Conservation (phyloP, 2,888 invertebrate species). For the Luffia ferchaultella region DNA sequence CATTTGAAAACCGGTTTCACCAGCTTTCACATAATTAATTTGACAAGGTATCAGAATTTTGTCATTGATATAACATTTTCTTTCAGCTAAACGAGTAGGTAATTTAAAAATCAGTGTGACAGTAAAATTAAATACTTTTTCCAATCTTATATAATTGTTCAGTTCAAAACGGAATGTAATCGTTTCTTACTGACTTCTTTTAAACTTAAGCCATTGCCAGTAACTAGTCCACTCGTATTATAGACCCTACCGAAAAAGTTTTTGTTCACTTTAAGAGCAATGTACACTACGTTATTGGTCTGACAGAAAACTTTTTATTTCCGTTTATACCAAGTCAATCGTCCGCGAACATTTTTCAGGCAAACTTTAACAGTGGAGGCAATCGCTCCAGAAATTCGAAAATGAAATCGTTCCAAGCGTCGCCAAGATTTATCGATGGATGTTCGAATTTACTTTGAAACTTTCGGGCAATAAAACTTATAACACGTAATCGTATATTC, state of each 20-base stretch:
- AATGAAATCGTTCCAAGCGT: slow-evolving; percentile 65
- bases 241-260: not conserved
- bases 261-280: slow-evolving; percentile 9
- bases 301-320: slow-evolving; percentile 65
- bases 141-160: no score
- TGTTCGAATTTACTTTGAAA: slow-evolving; percentile 65
- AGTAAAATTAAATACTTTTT: no score
- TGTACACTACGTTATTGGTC: slow-evolving; percentile 54
- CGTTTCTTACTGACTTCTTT: no score
- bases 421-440: slow-evolving; percentile 66
- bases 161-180: no score
- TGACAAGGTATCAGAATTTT: no score
- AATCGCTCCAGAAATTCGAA: slow-evolving; percentile 67
- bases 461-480: slow-evolving; percentile 63
- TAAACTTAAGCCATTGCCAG: no score
- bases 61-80: no score
- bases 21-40: no score
- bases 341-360: slow-evolving; percentile 66
- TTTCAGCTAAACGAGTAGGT: no score
- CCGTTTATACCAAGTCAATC: slow-evolving; percentile 66
- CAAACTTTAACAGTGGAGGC: slow-evolving; percentile 66
- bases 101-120: no score
- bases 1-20: no score
- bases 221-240: no score
- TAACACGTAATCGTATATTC: slow-evolving; percentile 64